A percentile compares a stretch with the other conserved stretches of the same genome.
Conservation (phyloP, 2,113 vertebrate genomes). For the Plecturocebus donacophilus region DNA sequence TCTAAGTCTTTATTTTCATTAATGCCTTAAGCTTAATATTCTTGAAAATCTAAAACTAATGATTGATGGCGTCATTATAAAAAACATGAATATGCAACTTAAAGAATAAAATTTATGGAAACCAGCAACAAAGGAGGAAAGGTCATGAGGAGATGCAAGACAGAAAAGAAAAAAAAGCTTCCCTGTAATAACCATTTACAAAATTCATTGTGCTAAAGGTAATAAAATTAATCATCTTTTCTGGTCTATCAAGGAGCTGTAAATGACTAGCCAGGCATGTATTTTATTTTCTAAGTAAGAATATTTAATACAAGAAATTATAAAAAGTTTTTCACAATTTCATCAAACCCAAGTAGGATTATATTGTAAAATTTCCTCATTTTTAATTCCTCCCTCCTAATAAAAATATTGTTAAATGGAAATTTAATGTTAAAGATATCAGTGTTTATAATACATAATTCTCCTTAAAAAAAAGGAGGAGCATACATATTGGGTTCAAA, state of each 20-base stretch:
- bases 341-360: neutral
- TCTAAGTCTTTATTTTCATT: neutral
- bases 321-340: neutral
- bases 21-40: neutral
- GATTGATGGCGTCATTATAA: neutral
- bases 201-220: neutral
- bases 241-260: neutral
- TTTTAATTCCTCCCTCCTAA: constrained; percentile 11
- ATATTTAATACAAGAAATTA: neutral
- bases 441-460: neutral
- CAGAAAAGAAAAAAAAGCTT: neutral
- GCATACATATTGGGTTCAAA: neutral
- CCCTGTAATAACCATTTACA: neutral
- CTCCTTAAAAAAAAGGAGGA: neutral
- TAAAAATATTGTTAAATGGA: constrained; percentile 15
- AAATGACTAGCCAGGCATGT: neutral
- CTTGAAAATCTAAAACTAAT: constrained; percentile 30
- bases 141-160: neutral
- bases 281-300: constrained; percentile 29
- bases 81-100: neutral
- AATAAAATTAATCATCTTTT: neutral
- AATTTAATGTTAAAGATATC: neutral
- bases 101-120: constrained; percentile 6
- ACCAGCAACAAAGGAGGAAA: neutral
- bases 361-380: neutral